Percentiles rank a stretch among this genome's conserved stretches.
Conservation (phyloP, 2,113 vertebrate genomes). For the Platichthys flesus region DNA sequence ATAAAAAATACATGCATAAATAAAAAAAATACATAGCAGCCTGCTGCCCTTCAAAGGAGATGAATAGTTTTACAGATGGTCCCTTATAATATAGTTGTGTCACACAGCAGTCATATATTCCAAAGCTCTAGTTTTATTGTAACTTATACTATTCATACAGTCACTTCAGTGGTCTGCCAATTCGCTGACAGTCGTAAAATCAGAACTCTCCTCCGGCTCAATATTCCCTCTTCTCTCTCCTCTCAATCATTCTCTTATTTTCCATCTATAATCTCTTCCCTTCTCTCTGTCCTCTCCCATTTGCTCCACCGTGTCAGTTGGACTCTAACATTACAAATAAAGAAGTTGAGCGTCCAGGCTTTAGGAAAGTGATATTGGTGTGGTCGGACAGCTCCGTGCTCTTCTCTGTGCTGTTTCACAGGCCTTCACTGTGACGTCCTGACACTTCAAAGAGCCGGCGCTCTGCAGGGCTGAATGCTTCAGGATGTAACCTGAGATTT, state of each 20-base stretch:
- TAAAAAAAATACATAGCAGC: neutral
- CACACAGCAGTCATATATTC: neutral
- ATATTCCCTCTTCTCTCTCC: slow-evolving; percentile 15
- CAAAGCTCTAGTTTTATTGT: neutral
- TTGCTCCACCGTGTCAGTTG: slow-evolving; percentile 23
- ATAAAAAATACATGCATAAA: neutral
- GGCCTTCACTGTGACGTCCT: slow-evolving; percentile 15
- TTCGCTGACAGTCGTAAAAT: slow-evolving; percentile 30
- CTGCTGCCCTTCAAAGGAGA: neutral
- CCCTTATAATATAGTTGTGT: neutral
- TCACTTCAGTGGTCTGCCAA: neutral
- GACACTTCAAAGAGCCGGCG: slow-evolving; percentile 66
- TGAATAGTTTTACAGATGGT: neutral
- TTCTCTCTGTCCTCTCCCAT: slow-evolving; percentile 12
- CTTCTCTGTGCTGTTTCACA: slow-evolving; percentile 21
- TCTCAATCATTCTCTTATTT: slow-evolving; percentile 43
- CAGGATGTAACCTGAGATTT: slow-evolving; percentile 77
- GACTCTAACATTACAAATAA: neutral
- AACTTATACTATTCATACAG: neutral
- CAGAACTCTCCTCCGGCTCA: slow-evolving; percentile 36
- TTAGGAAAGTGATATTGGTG: slow-evolving; percentile 37
- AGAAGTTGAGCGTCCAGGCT: slow-evolving; percentile 21
- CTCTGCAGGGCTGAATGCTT: slow-evolving; percentile 25
- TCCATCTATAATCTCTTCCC: slow-evolving; percentile 21
- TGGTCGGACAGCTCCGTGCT: neutral